Evolutionary conservation across 2,888 invertebrate species (phyloP).

Genomic region (Zaprionus bogoriensis): DNA sequence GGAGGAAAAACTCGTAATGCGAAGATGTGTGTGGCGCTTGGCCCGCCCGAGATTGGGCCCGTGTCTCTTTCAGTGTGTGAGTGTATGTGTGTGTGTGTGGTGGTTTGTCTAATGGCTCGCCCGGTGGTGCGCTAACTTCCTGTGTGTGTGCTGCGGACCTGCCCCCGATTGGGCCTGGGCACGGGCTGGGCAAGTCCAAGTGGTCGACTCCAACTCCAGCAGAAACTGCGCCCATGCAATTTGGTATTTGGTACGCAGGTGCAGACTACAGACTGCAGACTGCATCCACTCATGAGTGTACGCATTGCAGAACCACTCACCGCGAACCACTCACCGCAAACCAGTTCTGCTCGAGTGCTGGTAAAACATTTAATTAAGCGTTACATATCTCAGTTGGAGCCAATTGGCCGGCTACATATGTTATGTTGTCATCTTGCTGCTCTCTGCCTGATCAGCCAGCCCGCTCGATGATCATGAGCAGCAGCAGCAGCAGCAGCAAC

Average conservation of each 20-base stretch:
- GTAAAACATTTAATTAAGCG: constrained; percentile 65
- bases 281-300: constrained; percentile 26
- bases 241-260: constrained; percentile 57
- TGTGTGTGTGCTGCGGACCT: constrained; percentile 18
- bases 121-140: constrained; percentile 33
- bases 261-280: too few relatives aligned
- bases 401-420: constrained; percentile 21
- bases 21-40: constrained; percentile 52
- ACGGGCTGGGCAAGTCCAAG: background rate
- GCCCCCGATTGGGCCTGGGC: constrained; percentile 23
- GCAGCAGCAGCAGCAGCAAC: constrained; percentile 14
- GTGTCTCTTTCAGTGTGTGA: too few relatives aligned
- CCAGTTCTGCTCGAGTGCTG: constrained; percentile 58
- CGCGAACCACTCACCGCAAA: constrained; percentile 14
- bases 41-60: constrained; percentile 3
- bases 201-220: background rate
- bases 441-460: constrained; percentile 38
- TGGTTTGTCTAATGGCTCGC: background rate
- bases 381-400: constrained; percentile 39
- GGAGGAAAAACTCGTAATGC: constrained; percentile 42
- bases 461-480: too few relatives aligned
- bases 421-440: constrained; percentile 9
- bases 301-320: constrained; percentile 50
- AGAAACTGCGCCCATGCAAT: constrained; percentile 11
- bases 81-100: constrained; percentile 18